A percentile compares a stretch with the other conserved stretches of the same genome.
Evolutionary conservation across 1,140 invertebrate species (phyloP).

Genomic region (Centruroides sculpturatus): DNA sequence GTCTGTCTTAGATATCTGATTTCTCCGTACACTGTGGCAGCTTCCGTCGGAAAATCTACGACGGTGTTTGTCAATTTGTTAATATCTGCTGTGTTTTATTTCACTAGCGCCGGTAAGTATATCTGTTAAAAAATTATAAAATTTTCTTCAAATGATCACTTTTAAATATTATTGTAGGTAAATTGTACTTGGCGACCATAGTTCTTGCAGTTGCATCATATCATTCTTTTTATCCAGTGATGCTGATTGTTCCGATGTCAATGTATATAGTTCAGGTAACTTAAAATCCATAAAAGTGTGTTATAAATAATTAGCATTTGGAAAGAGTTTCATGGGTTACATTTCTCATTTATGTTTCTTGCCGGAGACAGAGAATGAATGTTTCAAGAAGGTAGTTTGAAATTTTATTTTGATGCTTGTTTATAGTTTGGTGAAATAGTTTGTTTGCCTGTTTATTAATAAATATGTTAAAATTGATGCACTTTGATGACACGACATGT

Average conservation of each 20-base stretch:
- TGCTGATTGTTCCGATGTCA: conserved; percentile 62
- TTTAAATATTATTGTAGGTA: conserved; percentile 22
- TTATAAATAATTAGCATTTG: not conserved
- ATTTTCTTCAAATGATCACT: not conserved
- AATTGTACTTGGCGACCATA: conserved; percentile 38
- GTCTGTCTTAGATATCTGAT: conserved; percentile 63
- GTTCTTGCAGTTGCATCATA: conserved; percentile 59
- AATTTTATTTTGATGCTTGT: no score
- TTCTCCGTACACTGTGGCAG: conserved; percentile 80
- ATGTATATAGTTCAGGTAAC: conserved; percentile 35
- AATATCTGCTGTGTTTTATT: conserved; percentile 49
- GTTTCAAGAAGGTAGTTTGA: no score
- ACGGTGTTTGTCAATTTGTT: conserved; percentile 79
- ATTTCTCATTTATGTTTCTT: no score
- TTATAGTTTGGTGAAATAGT: no score
- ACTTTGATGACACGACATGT: no score
- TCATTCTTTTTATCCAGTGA: conserved; percentile 71
- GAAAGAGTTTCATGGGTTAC: no score
- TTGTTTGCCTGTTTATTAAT: no score
- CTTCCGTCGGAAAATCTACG: conserved; percentile 80
- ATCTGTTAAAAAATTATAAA: not conserved
- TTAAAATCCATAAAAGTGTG: not conserved
- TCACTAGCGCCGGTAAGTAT: conserved; percentile 45
- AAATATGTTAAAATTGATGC: no score
- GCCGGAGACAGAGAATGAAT: no score